Conservation (phyloP, 2,797 vertebrate genomes). For the Melanitta fusca region DNA sequence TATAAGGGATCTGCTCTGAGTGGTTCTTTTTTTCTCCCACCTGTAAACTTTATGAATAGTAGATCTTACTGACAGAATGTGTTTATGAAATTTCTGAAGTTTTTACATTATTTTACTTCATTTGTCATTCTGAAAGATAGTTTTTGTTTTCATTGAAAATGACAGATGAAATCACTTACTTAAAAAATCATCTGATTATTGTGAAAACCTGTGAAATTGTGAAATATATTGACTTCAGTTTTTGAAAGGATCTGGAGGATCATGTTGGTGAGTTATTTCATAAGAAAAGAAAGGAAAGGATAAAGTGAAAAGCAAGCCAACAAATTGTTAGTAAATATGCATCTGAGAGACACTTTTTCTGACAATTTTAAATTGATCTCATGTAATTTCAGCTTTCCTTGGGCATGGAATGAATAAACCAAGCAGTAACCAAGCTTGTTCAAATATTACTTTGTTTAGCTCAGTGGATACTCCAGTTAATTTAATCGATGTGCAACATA, state of each 20-base stretch:
- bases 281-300: background rate
- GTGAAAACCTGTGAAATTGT: background rate
- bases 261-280: background rate
- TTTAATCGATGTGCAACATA: background rate
- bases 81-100: background rate
- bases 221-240: background rate
- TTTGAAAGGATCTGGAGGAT: background rate
- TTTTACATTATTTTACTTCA: conserved; percentile 34
- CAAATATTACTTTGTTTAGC: background rate
- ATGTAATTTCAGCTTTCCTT: background rate
- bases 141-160: conserved; percentile 18
- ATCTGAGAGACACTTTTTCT: background rate
- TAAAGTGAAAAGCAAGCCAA: background rate
- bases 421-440: background rate
- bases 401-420: background rate
- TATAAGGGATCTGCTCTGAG: background rate
- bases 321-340: background rate
- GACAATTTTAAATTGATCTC: background rate
- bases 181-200: background rate
- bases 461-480: background rate
- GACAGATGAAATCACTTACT: background rate
- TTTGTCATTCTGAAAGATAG: conserved; percentile 18
- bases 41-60: background rate
- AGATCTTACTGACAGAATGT: background rate
- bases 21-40: conserved; percentile 1